Base-by-base conservation (phyloP, 2,113 vertebrate genomes). In the Argyrosomus japonicus region DNA sequence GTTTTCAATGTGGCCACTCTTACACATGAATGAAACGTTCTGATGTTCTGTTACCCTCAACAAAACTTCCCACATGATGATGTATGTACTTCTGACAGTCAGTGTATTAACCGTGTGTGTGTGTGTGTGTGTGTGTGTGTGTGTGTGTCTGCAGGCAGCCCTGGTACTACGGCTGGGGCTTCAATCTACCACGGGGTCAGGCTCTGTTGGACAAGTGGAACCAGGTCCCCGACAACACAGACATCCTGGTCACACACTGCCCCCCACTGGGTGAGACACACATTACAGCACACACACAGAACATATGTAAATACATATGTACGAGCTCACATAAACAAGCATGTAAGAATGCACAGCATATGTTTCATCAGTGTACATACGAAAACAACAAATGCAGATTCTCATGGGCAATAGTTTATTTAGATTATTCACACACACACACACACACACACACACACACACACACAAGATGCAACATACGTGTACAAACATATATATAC, bases 121-220 rank as follows among this genome's bases (percentile, higher is more conserved):
- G 47, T n/a, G n/a, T n/a, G 7, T 73, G 13, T 74, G 2, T 80
- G 13, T 72, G 15, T 78, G 17, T 89, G 57, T 70, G 18, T 81
- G 7, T 78, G 63, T 84, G 27, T 80, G 13, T 78, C 13, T 79
- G 85, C 93, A 99, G 98, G 98, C 98, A 99, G 95, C 98, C 98
- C 69, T 99, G 98, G 98, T 99, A 98, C 91, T 99, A 98, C 2
- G 97, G 97, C 87, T 99, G 98, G 98, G 98, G 98, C 79, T 99
- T 99, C 89, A 99, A 99, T 94, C 96, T 99, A 67, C 98, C 97
- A 0, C 93, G 98, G 79, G 98, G 98, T 84, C 98, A 99, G 93
- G 97, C 98, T 25, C 95, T 99, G 83, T 95, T 99, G 90, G 98
- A 99, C 96, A 99, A 99, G 85, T 99, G 98, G 98, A 99, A 98